Percentiles rank a stretch among this genome's conserved stretches.
phyloP scores from a whole-genome alignment of 2,113 vertebrate species.

The Gasterosteus nipponicus region DNA sequence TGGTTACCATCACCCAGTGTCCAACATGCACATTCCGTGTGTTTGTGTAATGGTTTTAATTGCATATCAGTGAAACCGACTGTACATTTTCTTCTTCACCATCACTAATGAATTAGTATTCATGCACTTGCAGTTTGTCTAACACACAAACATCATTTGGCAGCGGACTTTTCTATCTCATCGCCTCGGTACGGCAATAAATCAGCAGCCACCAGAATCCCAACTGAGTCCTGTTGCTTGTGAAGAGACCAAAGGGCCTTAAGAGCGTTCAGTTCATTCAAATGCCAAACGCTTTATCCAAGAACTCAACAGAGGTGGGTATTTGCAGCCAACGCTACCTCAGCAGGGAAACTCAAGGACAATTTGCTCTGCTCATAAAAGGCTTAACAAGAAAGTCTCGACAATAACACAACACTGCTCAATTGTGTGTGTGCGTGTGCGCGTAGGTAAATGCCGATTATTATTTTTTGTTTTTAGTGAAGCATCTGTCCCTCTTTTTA shows the following conservation, averaged over 20 bases:
- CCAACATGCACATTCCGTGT: too few relatives aligned
- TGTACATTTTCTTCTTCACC: not conserved
- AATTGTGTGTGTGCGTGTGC: not conserved
- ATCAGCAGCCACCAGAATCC: constrained; percentile 6
- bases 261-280: constrained; percentile 63
- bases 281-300: constrained; percentile 66
- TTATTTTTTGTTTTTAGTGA: not conserved
- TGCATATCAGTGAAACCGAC: not conserved
- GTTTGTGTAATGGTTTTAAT: not conserved
- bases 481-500: not conserved
- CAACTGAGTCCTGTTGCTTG: constrained; percentile 9
- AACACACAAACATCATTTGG: not conserved
- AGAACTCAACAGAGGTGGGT: constrained; percentile 62
- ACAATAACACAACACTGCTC: constrained; percentile 32
- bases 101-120: not conserved
- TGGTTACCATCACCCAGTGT: too few relatives aligned
- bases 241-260: constrained; percentile 25
- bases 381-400: constrained; percentile 13
- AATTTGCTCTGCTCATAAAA: constrained; percentile 56
- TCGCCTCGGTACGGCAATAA: not conserved
- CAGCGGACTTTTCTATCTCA: not conserved
- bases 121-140: constrained; percentile 2
- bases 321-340: constrained; percentile 41
- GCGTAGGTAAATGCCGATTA: not conserved
- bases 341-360: constrained; percentile 30